These are phyloP conservation scores for Megathymus violae DNA, from an alignment of 1,140 invertebrate genomes.

Conservation along the genomic window DNA sequence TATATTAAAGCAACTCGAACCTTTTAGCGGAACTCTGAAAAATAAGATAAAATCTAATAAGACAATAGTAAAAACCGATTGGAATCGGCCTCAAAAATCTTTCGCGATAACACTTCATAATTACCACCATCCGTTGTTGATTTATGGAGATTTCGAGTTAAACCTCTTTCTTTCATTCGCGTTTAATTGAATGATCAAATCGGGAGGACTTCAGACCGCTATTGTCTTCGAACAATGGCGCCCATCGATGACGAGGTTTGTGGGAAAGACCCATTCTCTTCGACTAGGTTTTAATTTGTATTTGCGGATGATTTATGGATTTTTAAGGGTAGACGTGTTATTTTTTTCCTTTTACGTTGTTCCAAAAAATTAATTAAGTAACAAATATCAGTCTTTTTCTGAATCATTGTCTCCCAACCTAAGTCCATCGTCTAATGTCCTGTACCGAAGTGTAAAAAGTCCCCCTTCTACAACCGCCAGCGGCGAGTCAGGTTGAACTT, in stretches of 20 bases:
- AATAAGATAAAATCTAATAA: slow-evolving; percentile 7
- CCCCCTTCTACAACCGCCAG: too few species aligned
- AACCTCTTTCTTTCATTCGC: slow-evolving; percentile 71
- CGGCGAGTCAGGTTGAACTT: too few species aligned
- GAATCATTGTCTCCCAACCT: too few species aligned
- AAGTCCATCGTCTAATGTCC: too few species aligned
- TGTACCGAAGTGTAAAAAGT: too few species aligned
- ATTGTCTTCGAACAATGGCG: slow-evolving; percentile 68
- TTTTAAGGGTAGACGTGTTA: not conserved
- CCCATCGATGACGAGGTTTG: slow-evolving; percentile 51
- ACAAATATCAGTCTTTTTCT: too few species aligned
- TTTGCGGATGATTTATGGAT: too few species aligned
- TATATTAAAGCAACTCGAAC: not conserved
- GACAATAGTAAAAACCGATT: slow-evolving; percentile 20
- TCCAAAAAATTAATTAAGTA: too few species aligned
- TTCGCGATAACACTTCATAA: slow-evolving; percentile 21
- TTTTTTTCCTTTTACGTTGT: too few species aligned
- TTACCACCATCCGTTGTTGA: slow-evolving; percentile 50
- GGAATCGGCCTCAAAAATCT: slow-evolving; percentile 23
- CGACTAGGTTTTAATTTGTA: slow-evolving; percentile 42
- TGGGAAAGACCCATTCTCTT: not conserved
- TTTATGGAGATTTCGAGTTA: slow-evolving; percentile 65
- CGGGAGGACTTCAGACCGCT: slow-evolving; percentile 43
- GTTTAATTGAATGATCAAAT: slow-evolving; percentile 76
- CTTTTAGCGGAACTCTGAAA: not conserved